phyloP scores from a whole-genome alignment of 2,113 vertebrate species.

The Tetrax tetrax region DNA sequence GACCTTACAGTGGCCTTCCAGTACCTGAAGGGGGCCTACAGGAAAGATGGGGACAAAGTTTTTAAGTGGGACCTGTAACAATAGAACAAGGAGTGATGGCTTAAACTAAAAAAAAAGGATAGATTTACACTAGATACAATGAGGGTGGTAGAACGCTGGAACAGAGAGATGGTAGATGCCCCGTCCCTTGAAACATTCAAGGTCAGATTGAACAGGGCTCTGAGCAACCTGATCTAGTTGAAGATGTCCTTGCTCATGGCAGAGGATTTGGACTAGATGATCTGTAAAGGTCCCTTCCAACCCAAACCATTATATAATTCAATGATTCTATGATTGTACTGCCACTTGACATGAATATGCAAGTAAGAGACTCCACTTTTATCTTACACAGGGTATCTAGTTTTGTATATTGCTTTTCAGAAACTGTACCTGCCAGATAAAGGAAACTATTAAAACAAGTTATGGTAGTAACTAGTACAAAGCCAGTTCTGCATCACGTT shows the following conservation, averaged over 20 bases:
- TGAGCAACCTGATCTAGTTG: neutral
- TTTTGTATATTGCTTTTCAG: neutral
- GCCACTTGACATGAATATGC: neutral
- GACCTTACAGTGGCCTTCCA: rapidly evolving
- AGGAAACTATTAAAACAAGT: neutral
- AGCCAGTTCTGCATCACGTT: neutral
- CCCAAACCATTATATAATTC: neutral
- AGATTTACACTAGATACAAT: neutral
- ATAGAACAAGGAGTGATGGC: neutral
- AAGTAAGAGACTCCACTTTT: neutral
- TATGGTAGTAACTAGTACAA: neutral
- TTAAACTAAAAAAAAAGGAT: neutral
- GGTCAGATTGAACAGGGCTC: neutral
- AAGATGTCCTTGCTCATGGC: neutral
- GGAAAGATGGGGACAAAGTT: neutral
- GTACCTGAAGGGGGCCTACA: rapidly evolving
- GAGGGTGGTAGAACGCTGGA: neutral
- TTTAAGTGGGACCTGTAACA: neutral
- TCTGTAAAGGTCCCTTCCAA: neutral
- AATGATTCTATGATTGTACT: neutral
- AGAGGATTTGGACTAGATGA: neutral
- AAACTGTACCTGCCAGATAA: neutral
- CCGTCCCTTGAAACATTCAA: neutral
- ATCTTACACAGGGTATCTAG: neutral
- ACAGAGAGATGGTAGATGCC: neutral